Evolutionary conservation across 1,140 invertebrate genomes (phyloP), one percentile per base, ranked within the genome.

Genomic region (Bombus waltoni): DNA sequence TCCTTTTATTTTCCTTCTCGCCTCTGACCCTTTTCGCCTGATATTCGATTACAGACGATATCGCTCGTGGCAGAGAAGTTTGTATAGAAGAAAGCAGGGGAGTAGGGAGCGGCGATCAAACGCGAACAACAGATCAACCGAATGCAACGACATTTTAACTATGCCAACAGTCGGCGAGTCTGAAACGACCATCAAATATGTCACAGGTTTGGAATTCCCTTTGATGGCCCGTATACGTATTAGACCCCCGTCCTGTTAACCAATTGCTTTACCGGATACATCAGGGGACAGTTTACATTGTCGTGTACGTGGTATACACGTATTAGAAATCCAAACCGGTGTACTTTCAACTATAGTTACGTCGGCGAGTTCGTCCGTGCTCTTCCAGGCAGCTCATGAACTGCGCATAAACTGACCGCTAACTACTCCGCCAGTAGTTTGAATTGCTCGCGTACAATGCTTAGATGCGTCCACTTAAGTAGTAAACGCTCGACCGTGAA

Each of bases 111-210:
- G 3, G 4, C 38, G 81, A 81, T 81, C 83, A 79, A 89, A 88
- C 47, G 77, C 86, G 44, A 70, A 35, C 82, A 40, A 44, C 15
- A 10, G 40, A n/a, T 6, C 8, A 25, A 22, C 38, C n/a, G 59
- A 70, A 73, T 35, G 75, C 88, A 86, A 91, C 90, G 91, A 92
- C 85, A 80, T 89, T 92, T 92, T 88, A 92, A 92, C 89, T 80
- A 84, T 86, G 80, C 85, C 81, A 86, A 91, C 81, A 83, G 75
- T 74, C 74, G 68, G 75, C 75, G 75, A 89, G 83, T 82, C 78
- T 85, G 78, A 57, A 53, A 62, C 80, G 75, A 28, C 42, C 73
- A 91, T 81, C 88, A 44, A 68, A 74, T 77, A 68, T 87, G 81
- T 81, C 77, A 77, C 88, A 81, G 70, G 68, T 70, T 83, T 53